These are phyloP conservation scores for Phacellophora camtschatica DNA, from an alignment of 30 jellyfish, hydroid and myxozoan species.

Conservation along the genomic window DNA sequence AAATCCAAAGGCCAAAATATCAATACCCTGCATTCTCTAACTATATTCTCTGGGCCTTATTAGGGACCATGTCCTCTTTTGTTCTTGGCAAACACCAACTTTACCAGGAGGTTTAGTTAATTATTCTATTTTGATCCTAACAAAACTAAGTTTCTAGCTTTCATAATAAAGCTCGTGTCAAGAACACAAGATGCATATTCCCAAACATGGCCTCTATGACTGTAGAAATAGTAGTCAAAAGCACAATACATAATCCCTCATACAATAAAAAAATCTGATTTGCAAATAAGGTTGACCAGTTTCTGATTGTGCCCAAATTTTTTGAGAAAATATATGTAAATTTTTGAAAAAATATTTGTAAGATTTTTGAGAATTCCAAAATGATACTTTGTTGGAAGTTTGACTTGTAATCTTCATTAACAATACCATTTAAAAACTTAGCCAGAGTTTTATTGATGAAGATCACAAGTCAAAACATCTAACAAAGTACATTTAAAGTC, in stretches of 20 bases:
- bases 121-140: too few species aligned
- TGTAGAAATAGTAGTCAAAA: too few species aligned
- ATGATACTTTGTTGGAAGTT: not conserved
- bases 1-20: not conserved
- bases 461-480: not conserved
- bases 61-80: too few species aligned
- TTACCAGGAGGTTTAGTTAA: too few species aligned
- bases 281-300: not conserved
- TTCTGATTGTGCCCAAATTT: conserved; percentile 12
- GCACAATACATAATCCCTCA: not conserved
- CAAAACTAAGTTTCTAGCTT: too few species aligned
- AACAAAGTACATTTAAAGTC: too few species aligned
- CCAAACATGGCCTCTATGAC: not conserved
- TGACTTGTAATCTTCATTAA: not conserved
- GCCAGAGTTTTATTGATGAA: not conserved
- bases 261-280: not conserved
- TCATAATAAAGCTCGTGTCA: not conserved
- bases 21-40: not conserved
- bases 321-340: not conserved
- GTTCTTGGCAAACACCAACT: too few species aligned
- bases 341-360: not conserved
- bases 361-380: not conserved
- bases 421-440: not conserved
- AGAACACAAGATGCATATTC: not conserved
- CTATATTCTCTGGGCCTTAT: not conserved